Base-by-base conservation (phyloP, 2,888 invertebrate species). In the Phalangium opilio region DNA sequence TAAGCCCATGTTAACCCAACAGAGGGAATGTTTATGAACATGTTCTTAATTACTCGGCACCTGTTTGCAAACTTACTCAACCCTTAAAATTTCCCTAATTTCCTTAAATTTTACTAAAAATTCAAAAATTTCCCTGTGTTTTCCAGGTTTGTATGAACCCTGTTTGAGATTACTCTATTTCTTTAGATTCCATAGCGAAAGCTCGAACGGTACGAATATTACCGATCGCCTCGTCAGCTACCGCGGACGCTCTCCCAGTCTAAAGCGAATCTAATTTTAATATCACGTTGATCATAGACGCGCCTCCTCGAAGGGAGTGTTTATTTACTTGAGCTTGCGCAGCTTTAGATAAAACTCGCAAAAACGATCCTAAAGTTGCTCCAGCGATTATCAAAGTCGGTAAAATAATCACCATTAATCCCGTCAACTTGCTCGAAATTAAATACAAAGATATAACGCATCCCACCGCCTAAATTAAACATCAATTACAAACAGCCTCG, bases 181-280 rank as follows among this genome's bases (percentile, higher is more conserved):
- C 95, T 51, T 77, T 76, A 48, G 79, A 77, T 66, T 96, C 95
- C 70, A 87, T 89, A 0, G 90, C 90, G 70, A 93, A 91, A 12
- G 91, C 83, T 56, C 91, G 72, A 1, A 96, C 95, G 1, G 93
- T 95, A 43, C 90, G 73, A 56, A 96, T 83, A 67, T 95, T 95
- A 34, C 84, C 77, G 47, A 96, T 73, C 2, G 91, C 90, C 68
- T 95, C 95, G 64, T 91, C 90, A 12, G 89, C 89, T 34, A 91
- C 80, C 1, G 83, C 75, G 0, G 87, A 86, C 1, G 90, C 78
- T 62, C 80, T 81, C 57, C 90, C 84, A 51, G 80, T 71, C 82
- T 89, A 61, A 18, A n/a, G 3, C 10, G 14, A 2, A 38, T 12
- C n/a, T 38, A 38, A 17, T 12, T 3, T 38, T 38, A 18, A 18